A percentile compares a stretch with the other conserved stretches of the same genome.
Conservation (phyloP, 2,797 vertebrate genomes). For the Nannoperca obscura region DNA sequence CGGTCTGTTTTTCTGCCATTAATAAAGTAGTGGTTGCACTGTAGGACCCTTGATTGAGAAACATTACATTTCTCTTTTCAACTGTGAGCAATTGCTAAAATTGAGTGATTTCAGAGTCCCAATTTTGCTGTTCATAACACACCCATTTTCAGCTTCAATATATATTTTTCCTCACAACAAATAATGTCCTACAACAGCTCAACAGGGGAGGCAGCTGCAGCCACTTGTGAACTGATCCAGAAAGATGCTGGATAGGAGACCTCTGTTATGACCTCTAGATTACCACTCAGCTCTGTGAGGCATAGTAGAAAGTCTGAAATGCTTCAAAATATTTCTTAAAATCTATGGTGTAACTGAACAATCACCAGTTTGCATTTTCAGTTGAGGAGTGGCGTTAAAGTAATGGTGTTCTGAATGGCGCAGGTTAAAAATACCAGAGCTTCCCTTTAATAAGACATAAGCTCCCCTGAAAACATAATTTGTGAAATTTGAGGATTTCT, state of each 20-base stretch:
- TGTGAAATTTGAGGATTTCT: no score
- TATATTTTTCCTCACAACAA: conserved; percentile 1
- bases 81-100: conserved; percentile 25
- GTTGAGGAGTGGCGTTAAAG: not conserved
- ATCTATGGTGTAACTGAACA: not conserved
- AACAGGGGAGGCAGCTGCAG: conserved; percentile 11
- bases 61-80: conserved; percentile 28
- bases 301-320: not conserved
- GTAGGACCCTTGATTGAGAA: not conserved
- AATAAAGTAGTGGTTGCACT: conserved; percentile 10
- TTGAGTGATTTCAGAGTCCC: conserved; percentile 34
- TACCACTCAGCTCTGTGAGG: not conserved
- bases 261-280: conserved; percentile 3
- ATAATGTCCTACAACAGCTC: not conserved
- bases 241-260: not conserved
- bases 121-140: conserved; percentile 20
- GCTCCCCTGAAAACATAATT: no score
- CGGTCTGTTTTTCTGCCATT: conserved; percentile 1
- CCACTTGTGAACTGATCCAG: conserved; percentile 1
- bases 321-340: not conserved
- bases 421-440: no score
- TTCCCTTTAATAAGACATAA: no score
- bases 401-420: not conserved
- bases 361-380: not conserved
- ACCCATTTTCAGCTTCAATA: conserved; percentile 29